These are phyloP conservation scores for Gonioctena quinquepunctata DNA, from an alignment of 1,140 invertebrate species.

Conservation along the genomic window DNA sequence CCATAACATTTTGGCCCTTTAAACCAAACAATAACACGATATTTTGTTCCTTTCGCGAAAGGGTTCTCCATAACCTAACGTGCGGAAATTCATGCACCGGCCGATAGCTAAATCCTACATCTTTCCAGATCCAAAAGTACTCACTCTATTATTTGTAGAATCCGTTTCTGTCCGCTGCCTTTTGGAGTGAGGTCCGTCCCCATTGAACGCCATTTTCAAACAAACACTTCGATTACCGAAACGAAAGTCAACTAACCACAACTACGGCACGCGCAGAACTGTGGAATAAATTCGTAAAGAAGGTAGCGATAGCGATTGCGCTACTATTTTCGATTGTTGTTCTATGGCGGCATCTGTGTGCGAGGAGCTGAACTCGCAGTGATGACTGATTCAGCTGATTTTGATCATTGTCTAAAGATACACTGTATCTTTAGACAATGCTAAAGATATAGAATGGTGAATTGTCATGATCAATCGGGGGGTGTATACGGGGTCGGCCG, in stretches of 20 bases:
- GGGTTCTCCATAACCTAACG: neutral
- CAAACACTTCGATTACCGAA: slow-evolving; percentile 39
- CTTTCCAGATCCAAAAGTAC: slow-evolving; percentile 23
- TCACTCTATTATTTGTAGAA: slow-evolving; percentile 57
- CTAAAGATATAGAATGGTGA: too few relatives aligned
- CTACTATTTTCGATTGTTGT: slow-evolving; percentile 21
- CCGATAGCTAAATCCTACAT: neutral
- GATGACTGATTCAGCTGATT: too few relatives aligned
- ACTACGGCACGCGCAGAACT: slow-evolving; percentile 39
- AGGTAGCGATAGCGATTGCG: slow-evolving; percentile 22
- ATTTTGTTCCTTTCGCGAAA: too few relatives aligned
- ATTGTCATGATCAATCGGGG: too few relatives aligned
- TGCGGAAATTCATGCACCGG: neutral
- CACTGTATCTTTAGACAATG: too few relatives aligned
- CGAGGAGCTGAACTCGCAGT: neutral
- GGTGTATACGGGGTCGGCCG: too few relatives aligned
- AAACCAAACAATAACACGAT: too few relatives aligned
- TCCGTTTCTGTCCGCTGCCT: slow-evolving; percentile 56
- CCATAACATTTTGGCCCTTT: too few relatives aligned
- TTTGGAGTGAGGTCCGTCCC: slow-evolving; percentile 59
- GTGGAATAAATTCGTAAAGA: slow-evolving; percentile 21
- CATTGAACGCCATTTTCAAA: slow-evolving; percentile 61
- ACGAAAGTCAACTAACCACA: slow-evolving; percentile 35
- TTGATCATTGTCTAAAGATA: too few relatives aligned
- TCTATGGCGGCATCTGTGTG: neutral